A percentile compares a stretch with the other conserved stretches of the same genome.
These are phyloP conservation scores for Bugulina stolonifera DNA, from an alignment of 2,888 invertebrate species.

Conservation along the genomic window DNA sequence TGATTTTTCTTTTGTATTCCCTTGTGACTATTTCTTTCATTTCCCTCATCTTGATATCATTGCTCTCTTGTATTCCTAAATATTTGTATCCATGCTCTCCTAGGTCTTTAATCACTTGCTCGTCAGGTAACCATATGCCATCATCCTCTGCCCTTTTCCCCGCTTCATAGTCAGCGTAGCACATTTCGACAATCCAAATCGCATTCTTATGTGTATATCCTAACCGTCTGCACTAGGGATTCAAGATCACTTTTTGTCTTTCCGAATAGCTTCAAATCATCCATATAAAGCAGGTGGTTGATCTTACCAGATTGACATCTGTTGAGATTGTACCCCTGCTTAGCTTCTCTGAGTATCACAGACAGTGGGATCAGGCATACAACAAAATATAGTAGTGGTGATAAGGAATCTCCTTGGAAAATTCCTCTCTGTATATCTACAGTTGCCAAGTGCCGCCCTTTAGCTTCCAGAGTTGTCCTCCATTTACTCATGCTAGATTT, in stretches of 20 bases:
- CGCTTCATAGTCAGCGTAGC: neutral
- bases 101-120: neutral
- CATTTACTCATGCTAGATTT: neutral
- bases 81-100: neutral
- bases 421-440: slow-evolving; percentile 4
- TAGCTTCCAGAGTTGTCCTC: neutral
- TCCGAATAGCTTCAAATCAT: too few species aligned
- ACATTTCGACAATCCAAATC: neutral
- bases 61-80: neutral
- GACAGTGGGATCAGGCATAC: slow-evolving; percentile 1
- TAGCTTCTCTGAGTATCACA: neutral
- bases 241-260: neutral
- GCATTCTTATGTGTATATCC: neutral
- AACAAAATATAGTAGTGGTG: neutral
- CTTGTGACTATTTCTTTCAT: too few species aligned
- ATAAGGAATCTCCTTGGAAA: slow-evolving; percentile 1
- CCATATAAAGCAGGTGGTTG: too few species aligned
- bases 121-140: slow-evolving; percentile 5
- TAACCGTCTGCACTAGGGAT: neutral
- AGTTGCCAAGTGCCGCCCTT: neutral
- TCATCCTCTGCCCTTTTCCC: neutral
- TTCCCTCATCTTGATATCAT: neutral
- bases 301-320: too few species aligned
- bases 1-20: too few species aligned
- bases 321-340: too few species aligned